Evolutionary conservation across 2,888 invertebrate genomes (phyloP).

Genomic region (Thymelicus lineola): DNA sequence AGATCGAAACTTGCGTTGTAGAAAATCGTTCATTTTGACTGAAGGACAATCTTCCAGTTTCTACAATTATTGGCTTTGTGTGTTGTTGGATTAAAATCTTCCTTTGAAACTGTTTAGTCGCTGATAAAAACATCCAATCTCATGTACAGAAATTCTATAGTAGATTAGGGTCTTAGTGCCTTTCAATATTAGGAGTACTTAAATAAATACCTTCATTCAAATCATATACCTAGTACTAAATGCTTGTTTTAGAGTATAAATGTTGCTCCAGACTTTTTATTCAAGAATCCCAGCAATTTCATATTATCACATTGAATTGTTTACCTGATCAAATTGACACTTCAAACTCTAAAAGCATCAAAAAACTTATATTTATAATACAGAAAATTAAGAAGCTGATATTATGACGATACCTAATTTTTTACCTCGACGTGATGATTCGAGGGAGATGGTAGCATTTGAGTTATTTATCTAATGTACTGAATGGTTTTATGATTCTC

Average conservation of each 20-base stretch:
- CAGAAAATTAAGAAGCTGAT: not conserved
- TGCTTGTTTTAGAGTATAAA: constrained; percentile 31
- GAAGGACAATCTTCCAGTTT: constrained; percentile 42
- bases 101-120: constrained; percentile 16
- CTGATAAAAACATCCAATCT: constrained; percentile 51
- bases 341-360: no score
- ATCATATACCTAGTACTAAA: constrained; percentile 34
- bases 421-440: constrained; percentile 16
- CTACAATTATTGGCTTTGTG: constrained; percentile 14
- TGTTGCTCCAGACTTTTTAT: constrained; percentile 4
- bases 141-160: constrained; percentile 75
- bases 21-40: constrained; percentile 30
- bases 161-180: constrained; percentile 82
- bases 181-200: constrained; percentile 75
- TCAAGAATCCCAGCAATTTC: not conserved
- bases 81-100: not conserved
- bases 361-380: not conserved
- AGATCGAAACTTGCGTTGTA: constrained; percentile 57
- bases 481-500: not conserved
- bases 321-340: no score
- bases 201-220: constrained; percentile 43
- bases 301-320: not conserved
- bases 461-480: not conserved
- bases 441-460: not conserved
- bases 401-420: constrained; percentile 14